phyloP scores from a whole-genome alignment of 2,797 vertebrate species.

The Gymnoscopelus microlampas region DNA sequence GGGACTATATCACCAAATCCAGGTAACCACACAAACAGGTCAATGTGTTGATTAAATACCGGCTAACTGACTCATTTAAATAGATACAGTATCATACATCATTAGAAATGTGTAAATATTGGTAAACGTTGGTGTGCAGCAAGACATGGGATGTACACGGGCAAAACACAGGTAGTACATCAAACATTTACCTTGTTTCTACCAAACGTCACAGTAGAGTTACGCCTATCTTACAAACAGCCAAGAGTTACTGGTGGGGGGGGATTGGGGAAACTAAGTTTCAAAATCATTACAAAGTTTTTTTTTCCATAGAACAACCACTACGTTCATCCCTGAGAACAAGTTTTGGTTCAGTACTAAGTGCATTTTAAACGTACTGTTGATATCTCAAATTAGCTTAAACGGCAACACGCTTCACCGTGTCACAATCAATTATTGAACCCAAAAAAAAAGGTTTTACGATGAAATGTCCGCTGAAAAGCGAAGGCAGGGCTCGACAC shows the following conservation, averaged over 20 bases:
- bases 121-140: slow-evolving; percentile 33
- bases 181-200: slow-evolving; percentile 58
- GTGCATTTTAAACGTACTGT: slow-evolving; percentile 67
- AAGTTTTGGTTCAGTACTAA: slow-evolving; percentile 80
- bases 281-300: slow-evolving; percentile 47
- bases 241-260: slow-evolving; percentile 46
- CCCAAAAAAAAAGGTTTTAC: slow-evolving; percentile 13
- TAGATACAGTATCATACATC: slow-evolving; percentile 24
- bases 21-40: slow-evolving; percentile 44
- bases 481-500: slow-evolving; percentile 31
- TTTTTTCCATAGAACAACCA: slow-evolving; percentile 48
- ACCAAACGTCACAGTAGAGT: slow-evolving; percentile 73
- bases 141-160: slow-evolving; percentile 34
- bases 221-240: slow-evolving; percentile 66
- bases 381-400: slow-evolving; percentile 6
- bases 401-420: slow-evolving; percentile 28
- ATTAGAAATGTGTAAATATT: slow-evolving; percentile 28
- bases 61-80: slow-evolving; percentile 49
- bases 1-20: slow-evolving; percentile 42
- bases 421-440: slow-evolving; percentile 28
- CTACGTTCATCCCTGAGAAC: slow-evolving; percentile 82
- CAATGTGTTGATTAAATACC: slow-evolving; percentile 24
- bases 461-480: slow-evolving; percentile 40
- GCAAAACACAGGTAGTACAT: slow-evolving; percentile 46
- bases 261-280: slow-evolving; percentile 5